Evolutionary conservation across 2,888 invertebrate species (phyloP), one percentile per base, ranked within the genome.

Genomic region (Adelphocoris suturalis): DNA sequence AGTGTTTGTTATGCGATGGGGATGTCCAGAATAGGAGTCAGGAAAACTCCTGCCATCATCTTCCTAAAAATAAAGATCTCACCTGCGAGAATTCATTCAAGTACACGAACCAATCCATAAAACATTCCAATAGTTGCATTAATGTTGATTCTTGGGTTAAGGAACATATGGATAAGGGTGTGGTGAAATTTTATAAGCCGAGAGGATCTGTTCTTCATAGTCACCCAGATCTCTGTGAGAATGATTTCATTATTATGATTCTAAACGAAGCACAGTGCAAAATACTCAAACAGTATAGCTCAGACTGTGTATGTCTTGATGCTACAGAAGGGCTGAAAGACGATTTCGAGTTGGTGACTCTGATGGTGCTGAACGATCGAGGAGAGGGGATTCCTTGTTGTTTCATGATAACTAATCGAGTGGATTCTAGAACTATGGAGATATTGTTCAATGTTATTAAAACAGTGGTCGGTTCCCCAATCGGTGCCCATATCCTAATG

Each of bases 181-280:
- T 61, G 19, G 61, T 61, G 61, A 61, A n/a, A 61, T 61, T 61
- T n/a, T 61, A 61, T n/a, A 61, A 61, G 19, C 61, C 61, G 16
- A n/a, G 9, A 61, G 61, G 61, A 9, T 61, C 61, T 19, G 9
- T 61, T n/a, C 19, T 61, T 9, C 61, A 16, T 16, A 61, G 61
- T n/a, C 61, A 61, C 19, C 61, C 61, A n/a, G 61, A 61, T n/a
- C 61, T 61, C 0, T 61, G 9, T 9, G 61, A 61, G 9, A 61
- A 61, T 9, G 61, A 61, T 61, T n/a, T 61, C 16, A 61, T 61
- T 61, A 61, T 61, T n/a, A 61, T 19, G 61, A 61, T 61, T 19
- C 19, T 61, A 3, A 61, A 61, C 61, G 61, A 61, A 9, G 61
- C 61, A n/a, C 61, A 61, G n/a, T 61, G 61, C 9, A n/a, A 16